A percentile compares a stretch with the other conserved stretches of the same genome.
These are phyloP conservation scores for Eustalomyia histrio DNA, from an alignment of 2,888 invertebrate species.

Conservation along the genomic window DNA sequence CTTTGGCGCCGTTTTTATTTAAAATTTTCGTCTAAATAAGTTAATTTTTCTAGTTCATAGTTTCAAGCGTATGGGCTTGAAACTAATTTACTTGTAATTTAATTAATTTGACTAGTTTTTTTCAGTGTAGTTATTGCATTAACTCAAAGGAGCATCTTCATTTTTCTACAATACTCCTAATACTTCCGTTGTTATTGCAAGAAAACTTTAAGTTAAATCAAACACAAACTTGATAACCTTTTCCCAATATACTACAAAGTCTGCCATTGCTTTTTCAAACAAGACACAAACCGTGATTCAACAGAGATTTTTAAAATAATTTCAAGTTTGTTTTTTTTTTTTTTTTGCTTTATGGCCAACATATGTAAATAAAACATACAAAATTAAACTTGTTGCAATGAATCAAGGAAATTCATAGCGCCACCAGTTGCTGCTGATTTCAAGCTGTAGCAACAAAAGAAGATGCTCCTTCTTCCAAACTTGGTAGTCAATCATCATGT, in stretches of 20 bases:
- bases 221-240: slow-evolving; percentile 58
- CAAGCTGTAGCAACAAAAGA: slow-evolving; percentile 13
- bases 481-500: slow-evolving; percentile 27
- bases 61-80: too few species aligned
- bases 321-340: not conserved
- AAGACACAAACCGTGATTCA: not conserved
- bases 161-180: slow-evolving; percentile 20
- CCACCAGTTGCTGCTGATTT: slow-evolving; percentile 5
- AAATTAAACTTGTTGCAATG: slow-evolving; percentile 31
- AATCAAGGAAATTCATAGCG: slow-evolving; percentile 53
- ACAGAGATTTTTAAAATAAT: not conserved
- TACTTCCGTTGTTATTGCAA: slow-evolving; percentile 52
- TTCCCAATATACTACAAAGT: slow-evolving; percentile 20
- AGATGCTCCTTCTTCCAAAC: slow-evolving; percentile 6
- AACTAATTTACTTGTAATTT: too few species aligned
- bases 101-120: not conserved
- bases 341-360: not conserved
- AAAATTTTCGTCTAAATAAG: too few species aligned
- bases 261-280: slow-evolving; percentile 10
- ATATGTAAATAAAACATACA: not conserved
- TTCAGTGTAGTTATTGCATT: not conserved
- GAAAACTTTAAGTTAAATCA: not conserved
- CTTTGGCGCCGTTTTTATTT: too few species aligned
- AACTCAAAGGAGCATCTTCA: slow-evolving; percentile 38
- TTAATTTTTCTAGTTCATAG: too few species aligned